Percentiles rank a stretch among this genome's conserved stretches.
Evolutionary conservation across 2,888 invertebrate genomes (phyloP).

Genomic region (Podabrus alpinus): DNA sequence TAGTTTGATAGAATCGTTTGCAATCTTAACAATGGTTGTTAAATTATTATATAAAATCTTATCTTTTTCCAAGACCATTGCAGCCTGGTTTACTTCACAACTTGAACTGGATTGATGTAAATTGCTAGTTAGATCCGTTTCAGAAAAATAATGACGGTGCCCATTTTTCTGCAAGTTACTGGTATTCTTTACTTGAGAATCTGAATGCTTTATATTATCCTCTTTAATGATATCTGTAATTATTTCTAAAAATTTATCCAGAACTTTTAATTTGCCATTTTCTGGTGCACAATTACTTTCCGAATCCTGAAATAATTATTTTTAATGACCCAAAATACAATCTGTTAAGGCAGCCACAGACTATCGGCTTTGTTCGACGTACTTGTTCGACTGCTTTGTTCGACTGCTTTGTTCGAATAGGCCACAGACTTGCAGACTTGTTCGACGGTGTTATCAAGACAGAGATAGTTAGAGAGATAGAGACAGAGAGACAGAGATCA

Average conservation of each 20-base stretch:
- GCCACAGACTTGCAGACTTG: too few species aligned
- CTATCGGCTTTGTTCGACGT: too few species aligned
- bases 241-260: background rate
- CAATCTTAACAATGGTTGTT: background rate
- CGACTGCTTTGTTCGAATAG: too few species aligned
- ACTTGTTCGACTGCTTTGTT: too few species aligned
- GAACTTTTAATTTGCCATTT: background rate
- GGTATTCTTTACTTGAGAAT: background rate
- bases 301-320: background rate
- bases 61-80: background rate
- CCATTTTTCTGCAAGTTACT: background rate
- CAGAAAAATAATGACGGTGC: background rate
- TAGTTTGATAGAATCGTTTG: background rate
- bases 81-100: background rate
- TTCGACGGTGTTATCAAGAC: too few species aligned
- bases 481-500: too few species aligned
- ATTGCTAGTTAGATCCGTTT: background rate
- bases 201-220: background rate
- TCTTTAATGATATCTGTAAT: background rate
- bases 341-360: too few species aligned
- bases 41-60: background rate
- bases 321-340: background rate
- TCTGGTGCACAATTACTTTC: background rate
- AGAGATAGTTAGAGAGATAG: too few species aligned
- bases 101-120: background rate